These are phyloP conservation scores for Thera obeliscata DNA, from an alignment of 2,888 invertebrate genomes.

Conservation along the genomic window DNA sequence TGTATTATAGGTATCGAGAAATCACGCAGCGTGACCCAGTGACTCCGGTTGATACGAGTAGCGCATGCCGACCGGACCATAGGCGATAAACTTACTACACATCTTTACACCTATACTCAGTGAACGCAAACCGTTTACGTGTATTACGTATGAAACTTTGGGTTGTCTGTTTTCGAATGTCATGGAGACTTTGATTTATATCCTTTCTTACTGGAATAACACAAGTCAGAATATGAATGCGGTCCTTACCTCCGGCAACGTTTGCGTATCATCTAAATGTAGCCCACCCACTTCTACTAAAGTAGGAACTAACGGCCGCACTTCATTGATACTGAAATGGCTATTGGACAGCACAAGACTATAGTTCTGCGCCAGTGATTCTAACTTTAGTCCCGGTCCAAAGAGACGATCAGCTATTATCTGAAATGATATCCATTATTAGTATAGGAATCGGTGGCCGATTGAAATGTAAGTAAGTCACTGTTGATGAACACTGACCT, in stretches of 20 bases:
- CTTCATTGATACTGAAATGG: conserved; percentile 83
- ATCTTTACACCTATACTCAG: conserved; percentile 1
- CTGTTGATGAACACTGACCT: conserved; percentile 61
- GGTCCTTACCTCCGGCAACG: conserved; percentile 69
- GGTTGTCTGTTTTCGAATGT: too few species aligned
- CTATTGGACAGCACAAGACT: conserved; percentile 83
- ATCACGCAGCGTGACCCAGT: conserved; percentile 49
- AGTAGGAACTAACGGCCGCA: conserved; percentile 81
- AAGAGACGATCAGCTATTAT: conserved; percentile 78
- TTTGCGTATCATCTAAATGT: conserved; percentile 77
- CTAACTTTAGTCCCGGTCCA: conserved; percentile 75
- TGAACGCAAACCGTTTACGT: not conserved
- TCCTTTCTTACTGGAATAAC: too few species aligned
- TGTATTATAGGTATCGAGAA: conserved; percentile 20
- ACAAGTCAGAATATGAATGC: not conserved
- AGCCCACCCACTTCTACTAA: conserved; percentile 84
- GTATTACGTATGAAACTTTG: too few species aligned
- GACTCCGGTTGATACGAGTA: conserved; percentile 46
- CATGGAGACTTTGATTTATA: too few species aligned
- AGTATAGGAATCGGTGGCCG: not conserved
- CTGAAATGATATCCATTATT: conserved; percentile 50
- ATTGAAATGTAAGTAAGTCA: not conserved
- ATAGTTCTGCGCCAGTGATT: conserved; percentile 74
- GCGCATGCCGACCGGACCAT: conserved; percentile 34
- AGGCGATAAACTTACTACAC: conserved; percentile 38